Percentiles rank a stretch among this genome's conserved stretches.
These are phyloP conservation scores for Cheumatopsyche charites DNA, from an alignment of 1,140 invertebrate genomes.

Conservation along the genomic window DNA sequence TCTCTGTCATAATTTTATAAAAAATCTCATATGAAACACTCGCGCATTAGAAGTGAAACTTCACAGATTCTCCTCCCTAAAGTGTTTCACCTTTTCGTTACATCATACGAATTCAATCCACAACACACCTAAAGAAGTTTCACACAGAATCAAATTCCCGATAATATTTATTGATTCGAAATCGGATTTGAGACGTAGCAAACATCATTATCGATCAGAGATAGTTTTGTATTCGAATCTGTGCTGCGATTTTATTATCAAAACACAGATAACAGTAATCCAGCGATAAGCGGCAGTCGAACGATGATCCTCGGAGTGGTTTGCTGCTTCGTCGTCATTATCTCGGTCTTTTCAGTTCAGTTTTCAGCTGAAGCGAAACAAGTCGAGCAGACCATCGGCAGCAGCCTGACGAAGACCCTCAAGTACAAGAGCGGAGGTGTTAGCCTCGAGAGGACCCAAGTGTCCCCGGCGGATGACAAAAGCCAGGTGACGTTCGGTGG, in stretches of 20 bases:
- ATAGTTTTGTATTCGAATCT: constrained; percentile 11
- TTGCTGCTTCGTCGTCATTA: not conserved
- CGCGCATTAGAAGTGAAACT: too few relatives aligned
- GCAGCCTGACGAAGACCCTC: not conserved
- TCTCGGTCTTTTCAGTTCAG: not conserved
- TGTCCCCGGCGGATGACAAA: not conserved
- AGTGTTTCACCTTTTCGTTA: too few relatives aligned
- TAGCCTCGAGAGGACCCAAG: not conserved
- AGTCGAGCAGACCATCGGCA: not conserved
- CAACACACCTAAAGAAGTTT: too few relatives aligned
- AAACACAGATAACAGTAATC: too few relatives aligned
- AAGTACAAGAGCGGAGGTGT: not conserved
- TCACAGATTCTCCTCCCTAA: too few relatives aligned
- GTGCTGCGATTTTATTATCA: constrained; percentile 4
- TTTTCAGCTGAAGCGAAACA: not conserved
- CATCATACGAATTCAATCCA: too few relatives aligned
- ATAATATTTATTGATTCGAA: too few relatives aligned
- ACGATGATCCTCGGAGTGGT: constrained; percentile 3
- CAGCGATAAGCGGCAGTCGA: not conserved
- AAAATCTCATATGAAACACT: too few relatives aligned
- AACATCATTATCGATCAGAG: too few relatives aligned
- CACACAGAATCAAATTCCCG: too few relatives aligned
- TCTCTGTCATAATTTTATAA: too few relatives aligned
- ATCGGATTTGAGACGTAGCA: too few relatives aligned
- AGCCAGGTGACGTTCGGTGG: not conserved